A percentile compares a stretch with the other conserved stretches of the same genome.
These are phyloP conservation scores for Tipula unca DNA, from an alignment of 2,888 invertebrate genomes.

Conservation along the genomic window DNA sequence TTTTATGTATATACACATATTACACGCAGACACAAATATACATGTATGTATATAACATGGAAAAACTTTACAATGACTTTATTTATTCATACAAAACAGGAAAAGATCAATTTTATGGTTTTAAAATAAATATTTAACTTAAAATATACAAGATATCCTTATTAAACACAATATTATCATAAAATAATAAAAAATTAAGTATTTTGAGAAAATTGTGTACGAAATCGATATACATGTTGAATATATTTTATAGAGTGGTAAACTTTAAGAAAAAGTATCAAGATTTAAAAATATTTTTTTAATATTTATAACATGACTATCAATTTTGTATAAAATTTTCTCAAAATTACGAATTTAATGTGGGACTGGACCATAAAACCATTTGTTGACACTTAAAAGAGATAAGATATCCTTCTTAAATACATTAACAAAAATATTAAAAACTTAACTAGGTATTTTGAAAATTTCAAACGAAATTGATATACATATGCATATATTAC, in stretches of 20 bases:
- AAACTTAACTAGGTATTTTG: not conserved
- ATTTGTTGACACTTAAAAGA: not conserved
- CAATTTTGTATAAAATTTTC: not conserved
- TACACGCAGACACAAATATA: not conserved
- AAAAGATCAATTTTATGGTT: not conserved
- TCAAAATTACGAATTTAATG: not conserved
- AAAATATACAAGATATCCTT: not conserved
- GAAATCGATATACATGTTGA: not conserved
- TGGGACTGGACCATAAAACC: too few relatives aligned
- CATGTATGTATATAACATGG: not conserved
- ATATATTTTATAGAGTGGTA: not conserved
- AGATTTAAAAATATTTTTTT: not conserved
- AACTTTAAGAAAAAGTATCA: not conserved
- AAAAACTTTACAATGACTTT: not conserved
- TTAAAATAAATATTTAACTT: not conserved
- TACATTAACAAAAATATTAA: not conserved
- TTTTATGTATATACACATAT: not conserved
- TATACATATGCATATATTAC: not conserved
- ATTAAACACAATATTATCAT: not conserved
- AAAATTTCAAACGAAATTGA: not conserved
- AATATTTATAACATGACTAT: not conserved
- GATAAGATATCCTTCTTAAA: not conserved
- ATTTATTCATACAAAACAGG: not conserved
- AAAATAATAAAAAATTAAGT: not conserved
- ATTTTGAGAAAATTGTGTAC: not conserved